Percentiles rank a stretch among this genome's conserved stretches.
phyloP scores from a whole-genome alignment of 2,888 invertebrate species.

The Serripes groenlandicus region DNA sequence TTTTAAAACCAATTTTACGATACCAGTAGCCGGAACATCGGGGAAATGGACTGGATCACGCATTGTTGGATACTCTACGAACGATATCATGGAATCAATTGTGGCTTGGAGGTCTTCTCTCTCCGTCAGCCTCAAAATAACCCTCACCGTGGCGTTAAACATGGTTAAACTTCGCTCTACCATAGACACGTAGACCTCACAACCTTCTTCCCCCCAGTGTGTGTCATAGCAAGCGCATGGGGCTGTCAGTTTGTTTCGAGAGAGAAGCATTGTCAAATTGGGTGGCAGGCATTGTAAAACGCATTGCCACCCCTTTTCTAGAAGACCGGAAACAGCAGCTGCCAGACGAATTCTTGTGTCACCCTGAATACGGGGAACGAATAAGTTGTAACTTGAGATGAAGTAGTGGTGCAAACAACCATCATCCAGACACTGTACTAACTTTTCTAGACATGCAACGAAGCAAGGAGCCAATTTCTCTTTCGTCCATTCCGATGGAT shows the following conservation, averaged over 20 bases:
- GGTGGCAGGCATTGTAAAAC: conserved; percentile 63
- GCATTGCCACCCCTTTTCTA: conserved; percentile 65
- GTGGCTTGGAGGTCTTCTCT: conserved; percentile 55
- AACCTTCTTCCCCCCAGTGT: conserved; percentile 61
- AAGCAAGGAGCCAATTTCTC: conserved; percentile 59
- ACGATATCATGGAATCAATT: conserved; percentile 59
- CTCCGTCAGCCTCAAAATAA: conserved; percentile 59
- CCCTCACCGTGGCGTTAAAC: conserved; percentile 59
- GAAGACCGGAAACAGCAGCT: conserved; percentile 30
- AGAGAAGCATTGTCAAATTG: conserved; percentile 57
- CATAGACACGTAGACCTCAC: conserved; percentile 58
- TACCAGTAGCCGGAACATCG: conserved; percentile 52
- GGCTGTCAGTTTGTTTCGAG: conserved; percentile 43
- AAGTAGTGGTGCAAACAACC: conserved; percentile 63
- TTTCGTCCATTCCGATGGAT: conserved; percentile 61
- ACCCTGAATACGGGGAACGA: conserved; percentile 55
- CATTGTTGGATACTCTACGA: conserved; percentile 63
- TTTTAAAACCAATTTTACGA: conserved; percentile 56
- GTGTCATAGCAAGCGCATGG: conserved; percentile 63
- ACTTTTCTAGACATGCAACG: conserved; percentile 53
- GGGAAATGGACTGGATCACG: conserved; percentile 63
- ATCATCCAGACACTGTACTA: conserved; percentile 60
- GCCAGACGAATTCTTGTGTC: conserved; percentile 55
- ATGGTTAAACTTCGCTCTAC: conserved; percentile 59
- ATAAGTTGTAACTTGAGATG: conserved; percentile 62